Evolutionary conservation across 2,113 vertebrate genomes (phyloP), one percentile per base, ranked within the genome.

Genomic region (Heloderma charlesbogerti): DNA sequence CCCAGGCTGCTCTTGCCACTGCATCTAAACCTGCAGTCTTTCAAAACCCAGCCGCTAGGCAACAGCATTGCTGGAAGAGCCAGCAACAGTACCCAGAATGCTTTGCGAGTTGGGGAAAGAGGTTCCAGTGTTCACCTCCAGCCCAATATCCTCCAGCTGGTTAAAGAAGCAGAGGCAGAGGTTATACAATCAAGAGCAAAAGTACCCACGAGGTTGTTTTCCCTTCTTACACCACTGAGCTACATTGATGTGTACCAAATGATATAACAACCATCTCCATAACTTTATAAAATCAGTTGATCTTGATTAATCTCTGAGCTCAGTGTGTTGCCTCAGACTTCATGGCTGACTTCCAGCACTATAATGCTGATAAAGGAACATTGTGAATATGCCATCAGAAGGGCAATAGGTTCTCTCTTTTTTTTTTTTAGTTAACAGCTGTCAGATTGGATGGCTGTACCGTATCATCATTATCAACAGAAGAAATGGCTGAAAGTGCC

Each of bases 271-370:
- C 0, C 37, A 78, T 54, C 4, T 71, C 67, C 34, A 86, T 88
- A 89, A 79, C 43, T 12, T 84, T 45, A 77, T 48, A 75, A 71
- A 45, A 78, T 27, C 60, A 74, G 16, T 87, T 66, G 34, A 67
- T 77, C 43, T 86, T 18, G 54, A 57, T 85, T 90, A 54, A 79
- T 15, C 60, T 45, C n/a, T 51, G 51, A 22, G 18, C 20, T 63
- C 86, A 82, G 4, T 1, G 22, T 78, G 31, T 67, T 72, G 45
- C 88, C 79, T 0, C 0, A 72, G 40, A 75, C 34, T 74, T 71
- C 22, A 0, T 2, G 29, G 60, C 40, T 71, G 57, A 87, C 60
- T 90, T 93, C 54, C 63, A 94, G 66, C 15, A 51, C 48, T 92
- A 80, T 60, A 0, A 0, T 71, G 34, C 48, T 1, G 43, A 78